A percentile compares a stretch with the other conserved stretches of the same genome.
Evolutionary conservation across 1,140 invertebrate species (phyloP).

Genomic region (Dinothrombium tinctorium): DNA sequence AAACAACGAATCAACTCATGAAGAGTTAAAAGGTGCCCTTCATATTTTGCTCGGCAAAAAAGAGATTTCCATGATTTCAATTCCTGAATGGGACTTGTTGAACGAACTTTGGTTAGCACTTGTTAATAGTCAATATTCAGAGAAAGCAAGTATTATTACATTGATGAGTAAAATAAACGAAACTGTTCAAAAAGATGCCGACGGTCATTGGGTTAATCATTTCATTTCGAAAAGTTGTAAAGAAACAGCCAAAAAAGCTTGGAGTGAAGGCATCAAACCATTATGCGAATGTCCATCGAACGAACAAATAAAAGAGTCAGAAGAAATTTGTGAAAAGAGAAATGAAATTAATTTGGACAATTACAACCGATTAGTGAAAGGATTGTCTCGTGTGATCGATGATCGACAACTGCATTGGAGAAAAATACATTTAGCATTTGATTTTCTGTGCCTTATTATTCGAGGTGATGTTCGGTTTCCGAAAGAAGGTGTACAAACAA

Average conservation of each 20-base stretch:
- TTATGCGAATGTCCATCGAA: neutral
- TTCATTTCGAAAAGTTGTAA: constrained; percentile 15
- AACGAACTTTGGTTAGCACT: constrained; percentile 45
- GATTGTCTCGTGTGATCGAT: constrained; percentile 34
- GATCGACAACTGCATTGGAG: constrained; percentile 53
- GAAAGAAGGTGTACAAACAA: constrained; percentile 34
- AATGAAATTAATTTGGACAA: constrained; percentile 26
- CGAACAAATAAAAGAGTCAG: neutral
- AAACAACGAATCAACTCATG: constrained; percentile 34
- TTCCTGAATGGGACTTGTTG: constrained; percentile 48
- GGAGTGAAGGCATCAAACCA: neutral
- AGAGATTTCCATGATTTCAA: constrained; percentile 32
- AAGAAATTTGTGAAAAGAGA: constrained; percentile 12
- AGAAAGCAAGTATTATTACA: constrained; percentile 49
- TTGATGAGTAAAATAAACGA: constrained; percentile 36
- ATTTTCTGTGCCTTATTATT: constrained; percentile 40
- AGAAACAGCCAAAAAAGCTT: constrained; percentile 1
- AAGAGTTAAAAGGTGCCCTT: constrained; percentile 52
- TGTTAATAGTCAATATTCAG: constrained; percentile 41
- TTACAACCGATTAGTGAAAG: constrained; percentile 35
- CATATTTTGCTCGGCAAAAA: constrained; percentile 42
- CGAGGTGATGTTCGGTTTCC: constrained; percentile 41
- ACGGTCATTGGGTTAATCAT: constrained; percentile 25
- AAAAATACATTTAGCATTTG: constrained; percentile 42
- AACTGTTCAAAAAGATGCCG: constrained; percentile 25